Conservation (phyloP, 2,113 vertebrate species). For the Zingel zingel region DNA sequence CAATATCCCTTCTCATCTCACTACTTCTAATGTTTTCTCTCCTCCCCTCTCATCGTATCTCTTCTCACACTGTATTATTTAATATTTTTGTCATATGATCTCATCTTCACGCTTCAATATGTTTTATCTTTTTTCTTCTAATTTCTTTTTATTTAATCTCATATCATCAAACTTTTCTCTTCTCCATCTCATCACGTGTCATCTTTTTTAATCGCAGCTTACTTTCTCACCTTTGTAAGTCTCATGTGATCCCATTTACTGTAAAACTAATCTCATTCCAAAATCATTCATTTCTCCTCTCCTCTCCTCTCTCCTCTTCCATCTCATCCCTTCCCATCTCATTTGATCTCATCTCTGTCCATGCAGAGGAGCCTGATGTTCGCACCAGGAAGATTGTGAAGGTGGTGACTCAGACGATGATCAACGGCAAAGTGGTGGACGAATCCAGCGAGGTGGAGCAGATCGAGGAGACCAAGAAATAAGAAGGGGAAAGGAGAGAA, state of each 20-base stretch:
- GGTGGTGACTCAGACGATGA: constrained; percentile 87
- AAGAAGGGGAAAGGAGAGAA: background rate
- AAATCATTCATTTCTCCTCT: background rate
- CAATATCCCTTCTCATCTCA: background rate
- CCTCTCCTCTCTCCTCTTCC: background rate
- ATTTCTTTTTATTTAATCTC: background rate
- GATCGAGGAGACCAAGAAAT: constrained; percentile 85
- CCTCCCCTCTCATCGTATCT: constrained; percentile 1
- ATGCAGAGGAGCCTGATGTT: constrained; percentile 84
- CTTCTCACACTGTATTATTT: background rate
- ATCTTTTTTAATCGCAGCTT: background rate
- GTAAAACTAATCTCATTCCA: background rate
- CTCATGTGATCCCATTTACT: background rate
- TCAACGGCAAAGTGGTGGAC: constrained; percentile 87
- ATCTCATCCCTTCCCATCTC: background rate
- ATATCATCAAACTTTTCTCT: background rate
- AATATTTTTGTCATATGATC: background rate
- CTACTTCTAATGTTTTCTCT: constrained; percentile 2
- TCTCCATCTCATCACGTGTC: background rate
- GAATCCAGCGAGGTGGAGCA: constrained; percentile 87
- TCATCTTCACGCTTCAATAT: background rate
- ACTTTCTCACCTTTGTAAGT: constrained; percentile 9
- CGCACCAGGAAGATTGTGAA: constrained; percentile 88
- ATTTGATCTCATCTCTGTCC: background rate
- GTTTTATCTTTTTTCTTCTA: background rate